phyloP scores from a whole-genome alignment of 2,797 vertebrate genomes.

The Moxostoma hubbsi region DNA sequence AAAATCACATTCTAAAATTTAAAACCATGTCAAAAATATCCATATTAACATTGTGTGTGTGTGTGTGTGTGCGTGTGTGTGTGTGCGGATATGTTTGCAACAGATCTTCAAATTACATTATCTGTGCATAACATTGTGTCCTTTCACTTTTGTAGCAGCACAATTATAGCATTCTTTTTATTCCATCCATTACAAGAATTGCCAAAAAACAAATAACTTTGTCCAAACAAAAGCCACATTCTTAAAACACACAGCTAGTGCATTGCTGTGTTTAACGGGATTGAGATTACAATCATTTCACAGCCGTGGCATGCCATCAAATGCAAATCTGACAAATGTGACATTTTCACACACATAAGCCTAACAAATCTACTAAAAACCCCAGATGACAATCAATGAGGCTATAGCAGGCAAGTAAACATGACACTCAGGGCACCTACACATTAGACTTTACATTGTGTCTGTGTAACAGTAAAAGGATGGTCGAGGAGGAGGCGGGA shows the following conservation, averaged over 20 bases:
- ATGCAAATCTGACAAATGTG: conserved; percentile 31
- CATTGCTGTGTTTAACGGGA: conserved; percentile 6
- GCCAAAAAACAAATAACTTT: conserved; percentile 3
- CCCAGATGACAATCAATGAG: conserved; percentile 11
- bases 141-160: conserved; percentile 3
- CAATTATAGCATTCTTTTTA: not conserved
- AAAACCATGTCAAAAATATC: not conserved
- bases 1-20: not conserved
- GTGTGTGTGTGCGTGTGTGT: not conserved
- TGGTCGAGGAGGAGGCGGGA: no score
- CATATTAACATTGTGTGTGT: not conserved
- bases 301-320: not conserved
- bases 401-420: not conserved
- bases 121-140: not conserved
- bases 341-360: conserved; percentile 24
- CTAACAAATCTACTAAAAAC: not conserved
- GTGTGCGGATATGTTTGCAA: not conserved
- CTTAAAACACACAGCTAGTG: not conserved
- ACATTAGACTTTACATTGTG: no score
- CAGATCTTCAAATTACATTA: not conserved
- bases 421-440: no score
- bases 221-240: not conserved
- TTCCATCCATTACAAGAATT: conserved; percentile 21
- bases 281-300: not conserved
- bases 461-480: no score